phyloP scores from a whole-genome alignment of 2,888 invertebrate genomes.

The Dryadula phaetusa region DNA sequence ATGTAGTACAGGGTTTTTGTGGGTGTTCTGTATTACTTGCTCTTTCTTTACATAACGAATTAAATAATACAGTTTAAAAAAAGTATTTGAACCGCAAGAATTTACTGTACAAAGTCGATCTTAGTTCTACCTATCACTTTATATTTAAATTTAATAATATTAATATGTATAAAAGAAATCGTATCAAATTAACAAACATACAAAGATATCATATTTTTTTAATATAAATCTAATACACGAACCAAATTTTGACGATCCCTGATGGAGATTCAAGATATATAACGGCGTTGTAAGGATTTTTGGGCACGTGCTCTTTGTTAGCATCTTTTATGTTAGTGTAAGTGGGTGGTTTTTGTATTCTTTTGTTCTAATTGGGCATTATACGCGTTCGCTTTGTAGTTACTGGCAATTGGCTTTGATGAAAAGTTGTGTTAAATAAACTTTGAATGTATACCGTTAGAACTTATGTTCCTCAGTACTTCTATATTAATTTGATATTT shows the following conservation, averaged over 20 bases:
- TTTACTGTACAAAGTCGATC: no score
- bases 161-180: no score
- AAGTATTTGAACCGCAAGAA: no score
- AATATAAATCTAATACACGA: not conserved
- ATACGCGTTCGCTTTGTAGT: conserved; percentile 9
- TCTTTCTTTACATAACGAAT: no score
- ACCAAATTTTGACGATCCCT: conserved; percentile 21
- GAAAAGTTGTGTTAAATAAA: not conserved
- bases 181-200: no score
- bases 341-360: conserved; percentile 45
- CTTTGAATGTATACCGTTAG: not conserved
- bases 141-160: no score
- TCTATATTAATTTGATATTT: conserved; percentile 2
- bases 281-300: conserved; percentile 50
- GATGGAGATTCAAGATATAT: conserved; percentile 54
- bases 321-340: conserved; percentile 41
- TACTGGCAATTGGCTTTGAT: conserved; percentile 6
- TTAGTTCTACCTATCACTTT: no score
- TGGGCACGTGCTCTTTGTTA: conserved; percentile 53
- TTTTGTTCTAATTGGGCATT: conserved; percentile 37
- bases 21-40: no score
- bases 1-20: no score
- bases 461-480: no score
- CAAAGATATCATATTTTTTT: no score
- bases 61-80: no score